These are phyloP conservation scores for Onthophagus taurus DNA, from an alignment of 1,140 invertebrate genomes.

Conservation along the genomic window DNA sequence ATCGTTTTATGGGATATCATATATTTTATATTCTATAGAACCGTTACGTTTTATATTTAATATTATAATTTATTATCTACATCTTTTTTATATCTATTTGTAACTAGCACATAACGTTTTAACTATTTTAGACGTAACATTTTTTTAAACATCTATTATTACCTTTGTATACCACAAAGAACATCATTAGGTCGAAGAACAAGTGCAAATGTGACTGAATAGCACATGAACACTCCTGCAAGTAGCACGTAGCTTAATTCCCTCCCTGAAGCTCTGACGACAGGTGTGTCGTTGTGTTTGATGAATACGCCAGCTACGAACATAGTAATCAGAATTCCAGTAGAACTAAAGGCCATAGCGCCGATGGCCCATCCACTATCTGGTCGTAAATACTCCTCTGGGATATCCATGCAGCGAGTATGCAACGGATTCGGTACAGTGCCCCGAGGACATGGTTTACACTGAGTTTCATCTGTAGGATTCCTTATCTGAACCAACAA, in stretches of 20 bases:
- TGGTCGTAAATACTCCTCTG: slow-evolving; percentile 72
- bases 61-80: no score
- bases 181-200: slow-evolving; percentile 66
- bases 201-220: slow-evolving; percentile 76
- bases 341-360: slow-evolving; percentile 70
- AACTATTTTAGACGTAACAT: no score
- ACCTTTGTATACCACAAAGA: slow-evolving; percentile 70
- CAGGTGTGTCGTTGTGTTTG: slow-evolving; percentile 70
- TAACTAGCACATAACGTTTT: no score
- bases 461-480: slow-evolving; percentile 69
- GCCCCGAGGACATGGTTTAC: slow-evolving; percentile 70
- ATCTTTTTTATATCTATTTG: no score
- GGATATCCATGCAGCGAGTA: slow-evolving; percentile 65
- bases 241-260: slow-evolving; percentile 83
- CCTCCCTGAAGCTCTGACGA: slow-evolving; percentile 81
- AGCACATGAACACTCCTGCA: slow-evolving; percentile 82
- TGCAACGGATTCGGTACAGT: slow-evolving; percentile 69
- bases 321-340: slow-evolving; percentile 68
- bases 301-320: slow-evolving; percentile 58
- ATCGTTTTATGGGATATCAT: no score
- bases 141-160: no score
- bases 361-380: slow-evolving; percentile 82
- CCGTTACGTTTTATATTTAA: no score
- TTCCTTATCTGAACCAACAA: slow-evolving; percentile 56
- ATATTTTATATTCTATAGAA: no score